These are phyloP conservation scores for Lochmaea crataegi DNA, from an alignment of 2,888 invertebrate genomes.

Conservation along the genomic window DNA sequence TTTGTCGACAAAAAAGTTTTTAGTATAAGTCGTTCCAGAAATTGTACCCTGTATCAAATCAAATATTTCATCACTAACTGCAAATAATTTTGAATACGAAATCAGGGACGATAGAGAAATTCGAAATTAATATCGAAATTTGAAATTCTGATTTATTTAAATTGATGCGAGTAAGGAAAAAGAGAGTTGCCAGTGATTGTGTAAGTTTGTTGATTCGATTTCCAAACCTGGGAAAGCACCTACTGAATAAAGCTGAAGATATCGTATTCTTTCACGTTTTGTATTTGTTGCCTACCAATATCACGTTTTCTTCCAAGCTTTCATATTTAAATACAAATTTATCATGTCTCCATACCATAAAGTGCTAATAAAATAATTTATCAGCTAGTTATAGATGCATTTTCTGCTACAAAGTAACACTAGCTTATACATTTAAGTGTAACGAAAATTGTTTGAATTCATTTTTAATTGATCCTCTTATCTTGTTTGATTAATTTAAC, in stretches of 20 bases:
- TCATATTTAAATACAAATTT: no score
- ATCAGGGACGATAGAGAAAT: slow-evolving; percentile 28
- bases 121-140: slow-evolving; percentile 23
- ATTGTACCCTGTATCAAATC: slow-evolving; percentile 5
- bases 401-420: no score
- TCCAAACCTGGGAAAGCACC: slow-evolving; percentile 26
- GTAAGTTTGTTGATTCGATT: slow-evolving; percentile 30
- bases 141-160: slow-evolving; percentile 38
- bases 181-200: slow-evolving; percentile 17
- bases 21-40: slow-evolving; percentile 14
- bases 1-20: background rate
- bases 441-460: no score
- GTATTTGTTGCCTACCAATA: no score
- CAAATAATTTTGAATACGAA: slow-evolving; percentile 33
- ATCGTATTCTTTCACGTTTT: background rate
- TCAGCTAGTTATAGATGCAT: no score
- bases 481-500: no score
- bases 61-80: slow-evolving; percentile 20
- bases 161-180: slow-evolving; percentile 26
- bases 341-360: no score
- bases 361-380: no score
- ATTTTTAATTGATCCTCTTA: no score
- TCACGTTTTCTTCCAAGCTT: no score
- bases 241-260: slow-evolving; percentile 9
- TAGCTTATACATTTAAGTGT: no score